phyloP scores from a whole-genome alignment of 1,140 invertebrate genomes.

The Copidosoma floridanum region DNA sequence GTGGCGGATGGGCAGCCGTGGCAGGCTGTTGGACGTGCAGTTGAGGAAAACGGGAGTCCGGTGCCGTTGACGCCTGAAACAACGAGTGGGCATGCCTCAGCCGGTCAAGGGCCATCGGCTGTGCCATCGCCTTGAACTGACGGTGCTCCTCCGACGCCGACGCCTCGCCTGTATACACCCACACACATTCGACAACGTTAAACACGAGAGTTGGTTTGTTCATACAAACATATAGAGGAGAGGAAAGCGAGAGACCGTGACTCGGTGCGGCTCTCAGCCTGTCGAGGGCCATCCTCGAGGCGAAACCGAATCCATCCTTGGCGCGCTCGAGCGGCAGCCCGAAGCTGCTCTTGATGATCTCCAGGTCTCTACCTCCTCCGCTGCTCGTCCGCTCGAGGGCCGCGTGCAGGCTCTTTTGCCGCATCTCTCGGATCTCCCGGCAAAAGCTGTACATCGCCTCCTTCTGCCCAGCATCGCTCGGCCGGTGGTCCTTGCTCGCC shows the following conservation, averaged over 20 bases:
- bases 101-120: conserved; percentile 43
- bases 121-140: conserved; percentile 32
- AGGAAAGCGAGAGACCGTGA: too few species aligned
- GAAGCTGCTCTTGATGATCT: conserved; percentile 38
- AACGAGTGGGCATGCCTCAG: conserved; percentile 45
- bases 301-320: conserved; percentile 31
- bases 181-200: neutral
- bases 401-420: conserved; percentile 35
- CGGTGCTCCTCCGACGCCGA: conserved; percentile 13
- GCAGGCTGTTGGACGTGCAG: conserved; percentile 19
- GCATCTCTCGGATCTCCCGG: conserved; percentile 30
- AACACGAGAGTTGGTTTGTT: too few species aligned
- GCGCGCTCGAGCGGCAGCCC: conserved; percentile 35
- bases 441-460: conserved; percentile 29
- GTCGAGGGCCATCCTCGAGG: conserved; percentile 31
- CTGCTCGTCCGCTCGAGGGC: conserved; percentile 26
- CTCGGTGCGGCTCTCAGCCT: conserved; percentile 31
- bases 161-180: neutral
- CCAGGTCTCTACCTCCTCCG: conserved; percentile 34
- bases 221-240: too few species aligned
- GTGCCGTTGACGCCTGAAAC: neutral
- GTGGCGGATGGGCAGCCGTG: neutral
- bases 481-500: neutral
- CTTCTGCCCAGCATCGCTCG: conserved; percentile 13
- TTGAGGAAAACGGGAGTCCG: conserved; percentile 4